Conservation (phyloP, 2,113 vertebrate species). For the Monopterus albus region DNA sequence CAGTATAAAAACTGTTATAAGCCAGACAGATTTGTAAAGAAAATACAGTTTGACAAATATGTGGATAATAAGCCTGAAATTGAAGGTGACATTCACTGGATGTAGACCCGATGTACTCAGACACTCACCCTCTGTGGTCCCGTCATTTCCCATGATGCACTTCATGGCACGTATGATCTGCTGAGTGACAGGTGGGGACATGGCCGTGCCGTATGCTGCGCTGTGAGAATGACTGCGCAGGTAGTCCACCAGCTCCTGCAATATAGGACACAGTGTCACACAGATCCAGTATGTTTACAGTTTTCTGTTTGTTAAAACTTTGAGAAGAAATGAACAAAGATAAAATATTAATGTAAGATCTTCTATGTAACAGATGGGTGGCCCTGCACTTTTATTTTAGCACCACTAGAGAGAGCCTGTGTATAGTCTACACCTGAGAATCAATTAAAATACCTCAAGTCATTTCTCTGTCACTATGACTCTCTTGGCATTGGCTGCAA, state of each 20-base stretch:
- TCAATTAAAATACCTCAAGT: conserved; percentile 44
- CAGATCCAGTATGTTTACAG: not conserved
- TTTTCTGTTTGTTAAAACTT: not conserved
- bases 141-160: conserved; percentile 89
- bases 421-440: conserved; percentile 50
- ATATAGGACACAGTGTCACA: conserved; percentile 6
- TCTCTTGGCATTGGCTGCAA: conserved; percentile 16
- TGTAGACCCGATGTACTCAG: not conserved
- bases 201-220: conserved; percentile 86
- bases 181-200: conserved; percentile 87
- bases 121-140: conserved; percentile 87
- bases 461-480: conserved; percentile 35
- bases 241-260: conserved; percentile 91
- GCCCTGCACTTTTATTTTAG: conserved; percentile 38
- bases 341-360: not conserved
- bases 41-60: not conserved
- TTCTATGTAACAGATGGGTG: not conserved
- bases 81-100: not conserved
- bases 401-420: conserved; percentile 63
- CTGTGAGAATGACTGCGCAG: conserved; percentile 90
- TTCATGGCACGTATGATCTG: conserved; percentile 90
- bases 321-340: not conserved
- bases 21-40: conserved; percentile 37
- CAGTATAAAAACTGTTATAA: conserved; percentile 49
- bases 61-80: not conserved